phyloP scores from a whole-genome alignment of 2,888 invertebrate species.

The Drosophila infuscata region DNA sequence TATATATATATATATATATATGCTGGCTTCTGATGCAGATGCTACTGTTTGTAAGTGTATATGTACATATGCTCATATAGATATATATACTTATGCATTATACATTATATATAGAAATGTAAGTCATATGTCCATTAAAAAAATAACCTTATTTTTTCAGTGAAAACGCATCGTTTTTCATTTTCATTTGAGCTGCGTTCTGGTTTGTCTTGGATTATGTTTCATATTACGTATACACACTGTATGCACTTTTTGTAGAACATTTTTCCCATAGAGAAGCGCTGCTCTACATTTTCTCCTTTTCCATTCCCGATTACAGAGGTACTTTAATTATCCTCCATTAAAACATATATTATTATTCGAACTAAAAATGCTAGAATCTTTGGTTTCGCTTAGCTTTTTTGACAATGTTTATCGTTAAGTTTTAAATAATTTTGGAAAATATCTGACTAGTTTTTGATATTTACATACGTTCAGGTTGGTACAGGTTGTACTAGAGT shows the following conservation, averaged over 20 bases:
- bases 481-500: too few species aligned
- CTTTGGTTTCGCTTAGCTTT: too few species aligned
- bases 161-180: constrained; percentile 24
- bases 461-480: too few species aligned
- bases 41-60: too few species aligned
- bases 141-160: constrained; percentile 7
- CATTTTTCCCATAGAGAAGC: neutral
- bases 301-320: too few species aligned
- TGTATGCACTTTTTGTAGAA: neutral
- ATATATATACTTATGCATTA: neutral
- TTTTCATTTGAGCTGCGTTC: constrained; percentile 8
- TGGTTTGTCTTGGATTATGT: neutral
- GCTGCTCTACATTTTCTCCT: neutral
- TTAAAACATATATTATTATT: neutral
- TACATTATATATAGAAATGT: constrained; percentile 2
- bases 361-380: too few species aligned
- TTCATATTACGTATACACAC: constrained; percentile 15
- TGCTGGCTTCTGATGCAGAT: neutral
- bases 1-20: neutral
- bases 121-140: constrained; percentile 36
- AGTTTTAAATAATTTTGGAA: neutral
- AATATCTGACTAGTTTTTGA: neutral
- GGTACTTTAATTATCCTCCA: neutral
- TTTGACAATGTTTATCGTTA: too few species aligned
- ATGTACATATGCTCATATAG: neutral